These are phyloP conservation scores for Patiria miniata DNA, from an alignment of 35 echinoderm and acorn worm species.

Conservation along the genomic window DNA sequence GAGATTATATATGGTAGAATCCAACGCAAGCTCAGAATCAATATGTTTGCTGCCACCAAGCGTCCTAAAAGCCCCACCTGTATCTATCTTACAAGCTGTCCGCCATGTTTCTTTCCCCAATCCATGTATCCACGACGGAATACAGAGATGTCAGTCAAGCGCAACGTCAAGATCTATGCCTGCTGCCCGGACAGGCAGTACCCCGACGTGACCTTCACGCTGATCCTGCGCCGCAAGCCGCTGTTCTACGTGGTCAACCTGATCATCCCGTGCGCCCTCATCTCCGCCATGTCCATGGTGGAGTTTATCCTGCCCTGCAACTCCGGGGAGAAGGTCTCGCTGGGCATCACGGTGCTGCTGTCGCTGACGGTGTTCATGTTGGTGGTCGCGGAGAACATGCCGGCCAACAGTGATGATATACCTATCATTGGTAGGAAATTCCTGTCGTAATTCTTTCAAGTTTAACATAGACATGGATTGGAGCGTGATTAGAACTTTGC, in stretches of 20 bases:
- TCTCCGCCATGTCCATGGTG: constrained; percentile 90
- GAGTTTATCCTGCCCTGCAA: constrained; percentile 96
- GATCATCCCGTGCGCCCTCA: constrained; percentile 88
- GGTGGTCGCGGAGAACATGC: constrained; percentile 97
- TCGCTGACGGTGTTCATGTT: constrained; percentile 98
- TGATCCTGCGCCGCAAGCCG: constrained; percentile 75
- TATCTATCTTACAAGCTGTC: too few relatives aligned
- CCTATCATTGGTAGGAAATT: constrained; percentile 77
- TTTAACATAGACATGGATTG: too few relatives aligned
- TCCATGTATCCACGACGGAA: too few relatives aligned
- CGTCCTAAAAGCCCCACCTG: too few relatives aligned
- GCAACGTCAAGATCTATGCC: constrained; percentile 51
- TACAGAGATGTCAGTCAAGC: constrained; percentile 36
- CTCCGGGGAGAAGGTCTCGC: constrained; percentile 96
- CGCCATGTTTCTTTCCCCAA: too few relatives aligned
- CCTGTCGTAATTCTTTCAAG: too few relatives aligned
- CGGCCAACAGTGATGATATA: constrained; percentile 81
- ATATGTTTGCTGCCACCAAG: too few relatives aligned
- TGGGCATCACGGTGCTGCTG: constrained; percentile 94
- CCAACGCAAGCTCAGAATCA: too few relatives aligned
- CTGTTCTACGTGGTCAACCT: constrained; percentile 97
- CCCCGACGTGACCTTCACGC: constrained; percentile 84
- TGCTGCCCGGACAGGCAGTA: constrained; percentile 86
- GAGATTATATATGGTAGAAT: too few relatives aligned
- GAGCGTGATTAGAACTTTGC: too few relatives aligned